A percentile compares a stretch with the other conserved stretches of the same genome.
Conservation (phyloP, 23 tunicate species). For the Ascidia mentula region DNA sequence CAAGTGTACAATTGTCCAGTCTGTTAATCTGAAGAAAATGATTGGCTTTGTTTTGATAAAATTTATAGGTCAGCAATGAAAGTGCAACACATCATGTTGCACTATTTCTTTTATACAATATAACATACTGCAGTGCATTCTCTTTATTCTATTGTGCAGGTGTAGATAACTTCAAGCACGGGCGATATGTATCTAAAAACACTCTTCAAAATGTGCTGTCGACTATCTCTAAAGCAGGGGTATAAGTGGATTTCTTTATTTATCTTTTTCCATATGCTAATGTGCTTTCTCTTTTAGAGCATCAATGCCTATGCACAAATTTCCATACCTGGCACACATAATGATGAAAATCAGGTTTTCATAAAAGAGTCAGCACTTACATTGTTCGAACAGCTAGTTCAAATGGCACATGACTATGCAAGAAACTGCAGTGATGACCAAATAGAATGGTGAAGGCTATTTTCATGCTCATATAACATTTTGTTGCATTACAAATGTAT, state of each 20-base stretch:
- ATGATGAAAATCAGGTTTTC: background rate
- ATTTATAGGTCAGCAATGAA: too few species aligned
- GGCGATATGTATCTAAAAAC: background rate
- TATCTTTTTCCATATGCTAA: background rate
- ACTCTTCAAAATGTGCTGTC: background rate
- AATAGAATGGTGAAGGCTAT: conserved; percentile 23
- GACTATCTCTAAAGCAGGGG: background rate
- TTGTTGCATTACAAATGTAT: background rate
- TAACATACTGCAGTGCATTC: too few species aligned
- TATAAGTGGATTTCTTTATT: background rate
- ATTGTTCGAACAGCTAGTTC: conserved; percentile 61
- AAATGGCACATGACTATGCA: conserved; percentile 56
- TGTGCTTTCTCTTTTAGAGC: too few species aligned
- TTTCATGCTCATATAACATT: background rate
- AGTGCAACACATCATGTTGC: too few species aligned
- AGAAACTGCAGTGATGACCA: conserved; percentile 57
- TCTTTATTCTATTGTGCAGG: too few species aligned
- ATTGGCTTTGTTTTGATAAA: too few species aligned
- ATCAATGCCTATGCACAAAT: too few species aligned
- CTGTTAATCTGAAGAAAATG: too few species aligned
- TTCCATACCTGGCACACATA: background rate
- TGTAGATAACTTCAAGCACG: background rate
- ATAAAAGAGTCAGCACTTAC: conserved; percentile 43
- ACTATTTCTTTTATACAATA: too few species aligned
- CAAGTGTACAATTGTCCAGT: too few species aligned